phyloP scores from a whole-genome alignment of 2,113 vertebrate genomes.

The Etheostoma cragini region DNA sequence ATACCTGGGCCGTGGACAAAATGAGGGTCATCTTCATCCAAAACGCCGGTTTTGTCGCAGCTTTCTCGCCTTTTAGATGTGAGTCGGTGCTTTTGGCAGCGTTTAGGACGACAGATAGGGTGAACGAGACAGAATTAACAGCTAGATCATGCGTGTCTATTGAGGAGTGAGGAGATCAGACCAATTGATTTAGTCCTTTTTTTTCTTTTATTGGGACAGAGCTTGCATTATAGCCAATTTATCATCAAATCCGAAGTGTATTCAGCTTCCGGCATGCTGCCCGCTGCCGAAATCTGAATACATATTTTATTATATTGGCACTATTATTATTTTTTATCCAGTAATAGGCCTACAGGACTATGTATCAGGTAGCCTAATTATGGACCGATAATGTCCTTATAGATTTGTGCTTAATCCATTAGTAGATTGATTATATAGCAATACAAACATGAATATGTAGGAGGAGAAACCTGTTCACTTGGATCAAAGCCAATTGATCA shows the following conservation, averaged over 20 bases:
- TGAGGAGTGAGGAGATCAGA: conserved; percentile 67
- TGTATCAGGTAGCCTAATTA: conserved; percentile 59
- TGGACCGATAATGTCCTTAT: conserved; percentile 56
- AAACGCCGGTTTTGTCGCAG: conserved; percentile 86
- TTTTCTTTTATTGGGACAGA: conserved; percentile 49
- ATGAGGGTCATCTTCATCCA: conserved; percentile 86
- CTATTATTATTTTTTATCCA: conserved; percentile 57
- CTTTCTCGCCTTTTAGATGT: conserved; percentile 81
- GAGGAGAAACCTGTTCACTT: conserved; percentile 45
- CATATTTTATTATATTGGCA: conserved; percentile 61
- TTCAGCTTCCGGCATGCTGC: conserved; percentile 60
- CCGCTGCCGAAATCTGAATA: conserved; percentile 56
- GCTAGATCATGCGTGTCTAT: conserved; percentile 63
- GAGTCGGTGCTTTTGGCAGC: conserved; percentile 75
- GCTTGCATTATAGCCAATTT: conserved; percentile 62
- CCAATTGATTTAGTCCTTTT: conserved; percentile 36
- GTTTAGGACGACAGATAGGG: conserved; percentile 73
- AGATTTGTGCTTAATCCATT: conserved; percentile 57
- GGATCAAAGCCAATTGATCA: conserved; percentile 71
- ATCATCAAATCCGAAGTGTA: conserved; percentile 60
- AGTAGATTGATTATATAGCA: conserved; percentile 63
- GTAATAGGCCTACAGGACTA: conserved; percentile 42
- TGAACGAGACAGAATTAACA: conserved; percentile 64
- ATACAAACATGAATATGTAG: conserved; percentile 72
- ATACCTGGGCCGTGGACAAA: conserved; percentile 78